Evolutionary conservation across 1,140 invertebrate genomes (phyloP), one percentile per base, ranked within the genome.

Genomic region (Coelopa frigida): DNA sequence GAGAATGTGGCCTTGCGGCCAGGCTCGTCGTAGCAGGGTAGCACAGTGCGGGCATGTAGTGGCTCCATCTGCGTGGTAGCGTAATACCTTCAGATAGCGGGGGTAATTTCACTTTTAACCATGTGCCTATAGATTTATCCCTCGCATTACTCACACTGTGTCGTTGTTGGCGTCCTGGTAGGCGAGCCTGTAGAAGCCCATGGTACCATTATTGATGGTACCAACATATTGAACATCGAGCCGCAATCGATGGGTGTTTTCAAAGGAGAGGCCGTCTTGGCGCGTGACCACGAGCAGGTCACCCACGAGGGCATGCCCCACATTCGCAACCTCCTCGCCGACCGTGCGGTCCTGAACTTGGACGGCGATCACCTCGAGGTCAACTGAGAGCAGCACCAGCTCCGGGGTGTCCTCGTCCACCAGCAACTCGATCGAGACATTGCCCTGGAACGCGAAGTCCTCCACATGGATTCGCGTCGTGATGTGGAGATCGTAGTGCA

Each of bases 11-110:
- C 85, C 58, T 93, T 91, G 48, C 89, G 76, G 1, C 55, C 71
- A 0, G 92, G 92, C 58, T 95, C 91, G 61, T 95, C 92, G 58
- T 87, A 88, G 62, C 89, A 92, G 0, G 90, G 89, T 58, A 94
- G 93, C 1, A 83, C 85, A 44, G 79, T 75, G 5, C 90, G 74
- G 2, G 89, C 87, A 61, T 83, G 80, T 0, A 80, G 86, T 1
- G 85, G 77, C 58, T 90, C 80, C 56, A 93, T 83, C 62, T 93
- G 88, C 0, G 87, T 87, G 4, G 78, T 82, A 8, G 80, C 79
- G 22, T 89, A 59, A 57, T 77, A 82, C 46, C 84, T 86, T 48
- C 23, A 70, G n/a, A n/a, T 11, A 15, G 18, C 15, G 18, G 15
- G 14, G 14, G 8, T 29, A 10, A 29, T 10, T 37, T 15, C 11